phyloP scores from a whole-genome alignment of 2,113 vertebrate species.

The Albula goreensis region DNA sequence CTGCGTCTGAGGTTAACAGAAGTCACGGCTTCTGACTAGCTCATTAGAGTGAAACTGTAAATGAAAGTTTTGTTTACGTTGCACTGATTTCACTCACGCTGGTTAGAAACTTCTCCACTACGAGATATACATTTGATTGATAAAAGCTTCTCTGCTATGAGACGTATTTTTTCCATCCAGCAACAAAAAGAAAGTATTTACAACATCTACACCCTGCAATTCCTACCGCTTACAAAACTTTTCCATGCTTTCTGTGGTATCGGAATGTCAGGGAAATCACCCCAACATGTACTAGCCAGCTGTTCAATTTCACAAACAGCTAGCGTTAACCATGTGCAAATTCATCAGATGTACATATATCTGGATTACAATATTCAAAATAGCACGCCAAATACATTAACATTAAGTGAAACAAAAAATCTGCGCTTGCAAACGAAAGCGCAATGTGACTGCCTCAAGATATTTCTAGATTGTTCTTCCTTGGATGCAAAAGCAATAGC shows the following conservation, averaged over 20 bases:
- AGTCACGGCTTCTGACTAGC: background rate
- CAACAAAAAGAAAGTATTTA: background rate
- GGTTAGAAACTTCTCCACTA: background rate
- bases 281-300: background rate
- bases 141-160: background rate
- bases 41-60: background rate
- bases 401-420: background rate
- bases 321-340: background rate
- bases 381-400: background rate
- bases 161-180: background rate
- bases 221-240: background rate
- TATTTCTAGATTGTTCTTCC: conserved; percentile 17
- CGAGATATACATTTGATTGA: background rate
- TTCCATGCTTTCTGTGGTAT: background rate
- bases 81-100: background rate
- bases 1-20: background rate
- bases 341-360: background rate
- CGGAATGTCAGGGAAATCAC: background rate
- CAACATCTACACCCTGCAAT: too few relatives aligned
- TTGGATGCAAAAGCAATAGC: background rate
- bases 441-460: background rate
- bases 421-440: background rate
- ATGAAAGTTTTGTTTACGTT: background rate
- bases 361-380: background rate
- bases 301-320: background rate